Evolutionary conservation across 2,113 vertebrate genomes (phyloP).

Genomic region (Planiliza haematocheilus): DNA sequence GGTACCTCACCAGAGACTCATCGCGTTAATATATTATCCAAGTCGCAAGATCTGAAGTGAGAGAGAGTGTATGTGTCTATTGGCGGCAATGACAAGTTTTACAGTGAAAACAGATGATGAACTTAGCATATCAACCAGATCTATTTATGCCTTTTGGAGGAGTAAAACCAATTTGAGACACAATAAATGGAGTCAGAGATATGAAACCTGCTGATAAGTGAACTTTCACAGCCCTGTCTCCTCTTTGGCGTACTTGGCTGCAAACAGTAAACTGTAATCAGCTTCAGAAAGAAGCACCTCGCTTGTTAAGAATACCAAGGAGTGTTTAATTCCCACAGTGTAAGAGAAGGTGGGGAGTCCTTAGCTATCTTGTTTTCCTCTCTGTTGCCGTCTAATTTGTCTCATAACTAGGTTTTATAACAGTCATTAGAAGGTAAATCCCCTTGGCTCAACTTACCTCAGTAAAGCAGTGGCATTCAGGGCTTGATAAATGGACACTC

Average conservation of each 20-base stretch:
- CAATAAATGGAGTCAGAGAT: constrained; percentile 42
- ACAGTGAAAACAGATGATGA: constrained; percentile 53
- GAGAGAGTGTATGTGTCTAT: constrained; percentile 31
- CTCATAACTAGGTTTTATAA: constrained; percentile 68
- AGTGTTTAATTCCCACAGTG: not conserved
- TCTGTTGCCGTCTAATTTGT: constrained; percentile 67
- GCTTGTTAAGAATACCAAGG: constrained; percentile 22
- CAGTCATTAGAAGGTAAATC: constrained; percentile 65
- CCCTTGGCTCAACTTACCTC: constrained; percentile 55
- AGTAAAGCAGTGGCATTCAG: constrained; percentile 53
- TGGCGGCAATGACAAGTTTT: constrained; percentile 22
- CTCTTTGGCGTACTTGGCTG: constrained; percentile 16
- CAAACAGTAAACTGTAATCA: constrained; percentile 39
- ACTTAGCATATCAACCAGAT: constrained; percentile 45
- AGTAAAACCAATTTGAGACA: constrained; percentile 31
- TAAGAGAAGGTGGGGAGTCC: not conserved
- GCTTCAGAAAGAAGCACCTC: constrained; percentile 10
- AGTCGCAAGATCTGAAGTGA: constrained; percentile 56
- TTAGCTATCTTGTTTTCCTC: constrained; percentile 38
- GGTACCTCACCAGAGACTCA: constrained; percentile 46
- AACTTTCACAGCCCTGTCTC: constrained; percentile 13
- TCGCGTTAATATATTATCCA: constrained; percentile 59
- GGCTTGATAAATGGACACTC: constrained; percentile 82
- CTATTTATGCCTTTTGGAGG: constrained; percentile 22
- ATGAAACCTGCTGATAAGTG: constrained; percentile 45